phyloP scores from a whole-genome alignment of 2,888 invertebrate species.

The Pollenia labialis region DNA sequence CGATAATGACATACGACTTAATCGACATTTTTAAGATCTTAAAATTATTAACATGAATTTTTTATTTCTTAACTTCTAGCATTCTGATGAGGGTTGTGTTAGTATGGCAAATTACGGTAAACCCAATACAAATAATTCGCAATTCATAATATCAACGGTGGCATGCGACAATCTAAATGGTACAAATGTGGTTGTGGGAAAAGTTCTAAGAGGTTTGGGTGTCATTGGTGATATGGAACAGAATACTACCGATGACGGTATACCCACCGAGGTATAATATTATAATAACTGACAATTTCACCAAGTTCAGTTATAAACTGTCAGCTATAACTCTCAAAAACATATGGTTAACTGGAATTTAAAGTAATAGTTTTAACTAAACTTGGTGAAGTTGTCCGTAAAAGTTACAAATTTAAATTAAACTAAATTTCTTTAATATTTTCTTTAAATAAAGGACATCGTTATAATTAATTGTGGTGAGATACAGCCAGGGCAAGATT shows the following conservation, averaged over 20 bases:
- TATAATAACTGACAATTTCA: neutral
- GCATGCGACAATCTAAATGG: constrained; percentile 91
- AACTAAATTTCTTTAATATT: neutral
- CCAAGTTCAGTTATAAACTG: no score
- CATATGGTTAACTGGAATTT: no score
- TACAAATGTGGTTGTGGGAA: constrained; percentile 92
- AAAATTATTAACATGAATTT: neutral
- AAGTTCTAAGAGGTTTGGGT: constrained; percentile 90
- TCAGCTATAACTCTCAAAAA: no score
- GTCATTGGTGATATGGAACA: constrained; percentile 89
- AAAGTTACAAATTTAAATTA: no score
- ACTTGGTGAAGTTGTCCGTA: no score
- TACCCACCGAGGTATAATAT: constrained; percentile 85
- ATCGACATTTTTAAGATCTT: neutral
- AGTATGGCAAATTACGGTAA: constrained; percentile 92
- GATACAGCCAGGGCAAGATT: constrained; percentile 86
- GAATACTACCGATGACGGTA: constrained; percentile 86
- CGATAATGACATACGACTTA: no score
- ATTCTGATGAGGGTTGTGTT: constrained; percentile 86
- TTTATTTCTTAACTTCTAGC: constrained; percentile 83
- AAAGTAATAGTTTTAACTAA: no score
- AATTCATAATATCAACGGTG: constrained; percentile 95
- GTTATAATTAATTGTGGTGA: constrained; percentile 91
- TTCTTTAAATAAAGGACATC: constrained; percentile 85
- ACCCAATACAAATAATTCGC: constrained; percentile 95